Base-by-base conservation (phyloP, 2,113 vertebrate species). In the Jaculus jaculus region DNA sequence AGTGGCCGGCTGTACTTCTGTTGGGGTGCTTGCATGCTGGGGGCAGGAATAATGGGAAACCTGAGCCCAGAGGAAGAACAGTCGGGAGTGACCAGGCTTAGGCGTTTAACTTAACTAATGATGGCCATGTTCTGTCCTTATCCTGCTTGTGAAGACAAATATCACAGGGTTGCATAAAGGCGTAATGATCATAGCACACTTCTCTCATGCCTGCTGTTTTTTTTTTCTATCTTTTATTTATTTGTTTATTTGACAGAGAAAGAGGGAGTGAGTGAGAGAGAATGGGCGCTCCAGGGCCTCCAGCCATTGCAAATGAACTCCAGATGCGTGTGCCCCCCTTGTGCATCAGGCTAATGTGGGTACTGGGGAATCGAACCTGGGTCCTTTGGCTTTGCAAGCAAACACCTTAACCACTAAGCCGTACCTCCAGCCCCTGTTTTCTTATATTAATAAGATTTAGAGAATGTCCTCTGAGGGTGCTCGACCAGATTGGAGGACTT, bases 1-100 rank as follows among this genome's bases (percentile, higher is more conserved):
- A 97, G 99, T 98, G 87, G 2, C 34, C 17, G 60, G 5, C 42
- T 58, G 8, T 47, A 75, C 58, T 84, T 7, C 3, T 71, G 1
- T 21, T 63, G 61, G 61, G 66, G 66, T 28, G 30, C 60, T 21
- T 51, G 30, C 63, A 26, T 66, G 7, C 26, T 8, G 85, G 28
- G 75, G 61, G 60, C 30, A 37, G 32, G 37, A 39, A 39, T 28
- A 16, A 12, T n/a, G 7, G 34, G 82, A 84, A 82, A 68, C 28
- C 5, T 42, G 60, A 72, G 32, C 61, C 24, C 61, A 37, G 32
- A 94, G 74, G 69, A 86, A 32, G 3, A 54, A 16, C 63, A 30
- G 6, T 28, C 34, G 65, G 39, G 66, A 13, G 4, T 81, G 73
- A 66, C 15, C 39, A 51, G 81, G 51, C 54, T 71, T 23, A 2